Evolutionary conservation across 2,888 invertebrate genomes (phyloP).

Genomic region (Trilocha varians): DNA sequence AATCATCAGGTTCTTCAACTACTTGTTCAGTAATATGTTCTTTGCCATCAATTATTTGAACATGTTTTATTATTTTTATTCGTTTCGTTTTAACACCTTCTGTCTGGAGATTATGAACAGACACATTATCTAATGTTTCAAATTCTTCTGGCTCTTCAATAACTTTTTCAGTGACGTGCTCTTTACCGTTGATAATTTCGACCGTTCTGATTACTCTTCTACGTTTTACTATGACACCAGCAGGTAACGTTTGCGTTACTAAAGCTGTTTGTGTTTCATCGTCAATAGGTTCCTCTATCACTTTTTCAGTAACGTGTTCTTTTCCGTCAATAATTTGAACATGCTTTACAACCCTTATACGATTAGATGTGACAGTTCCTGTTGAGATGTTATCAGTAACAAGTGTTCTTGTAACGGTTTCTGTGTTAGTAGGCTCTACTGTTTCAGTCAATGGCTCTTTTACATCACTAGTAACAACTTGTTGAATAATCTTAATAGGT

Average conservation of each 20-base stretch:
- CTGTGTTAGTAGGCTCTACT: conserved; percentile 86
- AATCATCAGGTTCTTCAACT: conserved; percentile 73
- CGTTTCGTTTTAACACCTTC: not conserved
- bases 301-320: conserved; percentile 83
- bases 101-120: not conserved
- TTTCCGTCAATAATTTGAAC: conserved; percentile 84
- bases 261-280: conserved; percentile 22
- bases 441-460: conserved; percentile 86
- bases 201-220: conserved; percentile 59
- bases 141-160: conserved; percentile 61
- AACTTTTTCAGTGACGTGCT: conserved; percentile 81
- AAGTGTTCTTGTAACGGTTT: conserved; percentile 85
- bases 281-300: conserved; percentile 82
- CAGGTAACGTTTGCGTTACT: conserved; percentile 3
- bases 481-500: conserved; percentile 72
- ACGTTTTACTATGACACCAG: conserved; percentile 6
- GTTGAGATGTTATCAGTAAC: conserved; percentile 87
- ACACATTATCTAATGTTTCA: not conserved
- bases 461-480: conserved; percentile 80
- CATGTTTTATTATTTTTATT: conserved; percentile 13
- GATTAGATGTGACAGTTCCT: conserved; percentile 77
- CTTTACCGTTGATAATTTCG: conserved; percentile 82
- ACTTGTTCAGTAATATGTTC: conserved; percentile 84
- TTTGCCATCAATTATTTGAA: conserved; percentile 82
- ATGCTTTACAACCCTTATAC: conserved; percentile 77